Conservation (phyloP, 2,113 vertebrate genomes). For the Gavia stellata region DNA sequence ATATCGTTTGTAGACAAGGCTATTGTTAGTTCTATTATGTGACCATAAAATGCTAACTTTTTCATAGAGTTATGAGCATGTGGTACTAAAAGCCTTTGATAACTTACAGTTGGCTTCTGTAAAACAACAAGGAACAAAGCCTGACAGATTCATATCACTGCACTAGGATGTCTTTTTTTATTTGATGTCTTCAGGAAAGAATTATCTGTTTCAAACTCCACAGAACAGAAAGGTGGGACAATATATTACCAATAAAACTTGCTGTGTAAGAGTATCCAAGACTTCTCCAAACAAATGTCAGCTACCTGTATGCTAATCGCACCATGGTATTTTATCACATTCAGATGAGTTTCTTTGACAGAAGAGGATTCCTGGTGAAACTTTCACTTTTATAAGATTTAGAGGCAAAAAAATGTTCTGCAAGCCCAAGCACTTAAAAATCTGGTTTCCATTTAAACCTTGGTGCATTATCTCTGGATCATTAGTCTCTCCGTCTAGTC, state of each 20-base stretch:
- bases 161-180: neutral
- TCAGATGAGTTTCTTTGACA: neutral
- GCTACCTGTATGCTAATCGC: neutral
- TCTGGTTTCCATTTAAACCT: neutral
- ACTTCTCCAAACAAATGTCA: neutral
- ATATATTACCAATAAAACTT: neutral
- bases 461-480: neutral
- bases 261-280: neutral
- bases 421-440: neutral
- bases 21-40: neutral
- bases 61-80: neutral
- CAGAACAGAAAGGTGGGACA: neutral
- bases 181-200: neutral
- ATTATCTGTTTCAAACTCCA: neutral
- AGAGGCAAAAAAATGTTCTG: neutral
- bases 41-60: neutral
- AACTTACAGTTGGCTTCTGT: neutral
- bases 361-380: neutral
- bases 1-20: neutral
- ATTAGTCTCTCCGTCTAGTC: neutral
- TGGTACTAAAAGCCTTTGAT: neutral
- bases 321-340: neutral
- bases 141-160: neutral
- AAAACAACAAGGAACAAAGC: neutral
- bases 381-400: neutral